phyloP scores from a whole-genome alignment of 2,113 vertebrate species.

The Cromileptes altivelis region DNA sequence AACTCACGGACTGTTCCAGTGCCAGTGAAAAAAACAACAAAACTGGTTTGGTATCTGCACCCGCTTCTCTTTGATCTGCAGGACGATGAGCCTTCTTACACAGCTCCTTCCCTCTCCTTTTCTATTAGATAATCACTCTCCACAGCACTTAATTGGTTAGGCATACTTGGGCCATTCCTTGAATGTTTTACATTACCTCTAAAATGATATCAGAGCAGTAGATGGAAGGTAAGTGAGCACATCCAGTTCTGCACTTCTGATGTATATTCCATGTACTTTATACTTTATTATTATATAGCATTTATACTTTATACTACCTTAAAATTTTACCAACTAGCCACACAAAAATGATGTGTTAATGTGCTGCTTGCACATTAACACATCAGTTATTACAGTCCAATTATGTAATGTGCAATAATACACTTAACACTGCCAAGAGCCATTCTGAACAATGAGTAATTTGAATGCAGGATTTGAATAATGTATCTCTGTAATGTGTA shows the following conservation, averaged over 20 bases:
- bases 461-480: neutral
- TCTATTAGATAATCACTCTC: constrained; percentile 25
- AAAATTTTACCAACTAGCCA: neutral
- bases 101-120: constrained; percentile 11
- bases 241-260: neutral
- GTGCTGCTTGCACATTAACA: constrained; percentile 3
- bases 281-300: neutral
- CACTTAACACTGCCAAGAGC: neutral
- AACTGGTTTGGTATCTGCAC: constrained; percentile 21
- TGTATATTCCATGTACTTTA: neutral
- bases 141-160: constrained; percentile 1
- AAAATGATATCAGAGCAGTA: neutral
- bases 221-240: neutral
- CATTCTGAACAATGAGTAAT: neutral
- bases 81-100: constrained; percentile 1
- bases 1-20: constrained; percentile 45
- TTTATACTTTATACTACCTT: too few relatives aligned
- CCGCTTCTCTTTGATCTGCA: constrained; percentile 50
- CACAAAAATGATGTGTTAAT: too few relatives aligned
- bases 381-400: neutral
- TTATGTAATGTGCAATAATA: constrained; percentile 14
- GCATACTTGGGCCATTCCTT: neutral
- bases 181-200: neutral
- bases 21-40: constrained; percentile 22
- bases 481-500: neutral